Evolutionary conservation across 2,888 invertebrate species (phyloP), one percentile per base, ranked within the genome.

Genomic region (Zelleria hepariella): DNA sequence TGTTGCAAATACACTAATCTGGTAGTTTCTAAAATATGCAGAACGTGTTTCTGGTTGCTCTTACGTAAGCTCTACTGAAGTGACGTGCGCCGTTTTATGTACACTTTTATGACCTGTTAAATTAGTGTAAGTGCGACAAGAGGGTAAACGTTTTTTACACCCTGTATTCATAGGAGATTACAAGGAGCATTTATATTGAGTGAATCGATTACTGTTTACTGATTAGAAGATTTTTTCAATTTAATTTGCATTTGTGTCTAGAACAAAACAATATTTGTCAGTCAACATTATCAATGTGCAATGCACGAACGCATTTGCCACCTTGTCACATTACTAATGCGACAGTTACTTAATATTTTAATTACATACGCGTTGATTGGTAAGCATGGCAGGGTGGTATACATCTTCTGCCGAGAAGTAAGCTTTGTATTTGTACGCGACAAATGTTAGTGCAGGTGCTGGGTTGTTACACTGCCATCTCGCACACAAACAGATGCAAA

Each of bases 141-240:
- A 42, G 10, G 7, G 32, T 32, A 32, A 32, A 32, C 10, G 32
- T 15, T 42, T 42, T 42, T 15, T 15, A 42, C 32, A 42, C 32
- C 32, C 32, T 42, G 32, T 42, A 42, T 42, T 42, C 10, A 32
- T 32, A 32, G 32, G 70, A 69, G 67, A 69, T 71, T 68, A 70
- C 65, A 71, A 68, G 69, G 73, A 79, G 82, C 83, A 83, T 83
- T 83, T 82, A 82, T 76, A 72, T 72, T 10, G 26, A 27, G 20
- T 55, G 21, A 47, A 21, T 57, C 23, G 69, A 69, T 67, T 69
- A 15, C 32, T 42, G 32, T 42, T 42, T 42, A 3, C 2, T 42
- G 15, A 42, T 42, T 42, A 42, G n/a, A n/a, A n/a, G n/a, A n/a
- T 1, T 42, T 42, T 15, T 32, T 32, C n/a, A n/a, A n/a, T 73